Conservation (phyloP, 2,113 vertebrate genomes). For the Neolamprologus tretocephalus region DNA sequence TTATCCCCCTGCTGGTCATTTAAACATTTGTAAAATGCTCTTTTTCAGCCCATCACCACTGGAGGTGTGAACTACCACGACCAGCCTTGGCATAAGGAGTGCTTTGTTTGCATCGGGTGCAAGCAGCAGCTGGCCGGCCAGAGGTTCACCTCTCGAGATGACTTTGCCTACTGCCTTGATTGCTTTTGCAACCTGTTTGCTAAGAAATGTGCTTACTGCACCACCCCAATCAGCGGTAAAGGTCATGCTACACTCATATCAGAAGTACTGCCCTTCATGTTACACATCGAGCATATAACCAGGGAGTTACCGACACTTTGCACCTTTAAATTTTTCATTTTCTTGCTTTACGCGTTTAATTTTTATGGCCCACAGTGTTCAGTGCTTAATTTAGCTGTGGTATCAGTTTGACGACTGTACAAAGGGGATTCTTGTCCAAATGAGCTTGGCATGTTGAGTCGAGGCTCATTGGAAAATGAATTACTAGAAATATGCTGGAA, state of each 20-base stretch:
- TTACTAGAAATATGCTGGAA: not conserved
- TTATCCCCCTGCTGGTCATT: not conserved
- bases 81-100: slow-evolving; percentile 95
- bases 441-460: not conserved
- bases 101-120: slow-evolving; percentile 89
- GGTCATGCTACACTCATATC: not conserved
- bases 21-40: not conserved
- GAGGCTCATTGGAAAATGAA: not conserved
- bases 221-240: slow-evolving; percentile 89
- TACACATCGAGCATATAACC: not conserved
- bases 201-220: slow-evolving; percentile 92
- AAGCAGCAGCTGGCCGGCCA: slow-evolving; percentile 89
- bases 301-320: not conserved
- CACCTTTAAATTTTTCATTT: not conserved
- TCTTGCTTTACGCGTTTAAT: not conserved
- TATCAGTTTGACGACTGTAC: not conserved
- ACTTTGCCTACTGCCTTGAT: slow-evolving; percentile 88
- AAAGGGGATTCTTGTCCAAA: not conserved
- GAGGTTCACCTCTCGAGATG: slow-evolving; percentile 90
- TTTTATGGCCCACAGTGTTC: not conserved
- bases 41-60: slow-evolving; percentile 83
- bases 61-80: slow-evolving; percentile 92
- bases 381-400: not conserved
- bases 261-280: not conserved
- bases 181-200: slow-evolving; percentile 95